These are phyloP conservation scores for Muscidifurax raptorellus DNA, from an alignment of 1,140 invertebrate species.

Conservation along the genomic window DNA sequence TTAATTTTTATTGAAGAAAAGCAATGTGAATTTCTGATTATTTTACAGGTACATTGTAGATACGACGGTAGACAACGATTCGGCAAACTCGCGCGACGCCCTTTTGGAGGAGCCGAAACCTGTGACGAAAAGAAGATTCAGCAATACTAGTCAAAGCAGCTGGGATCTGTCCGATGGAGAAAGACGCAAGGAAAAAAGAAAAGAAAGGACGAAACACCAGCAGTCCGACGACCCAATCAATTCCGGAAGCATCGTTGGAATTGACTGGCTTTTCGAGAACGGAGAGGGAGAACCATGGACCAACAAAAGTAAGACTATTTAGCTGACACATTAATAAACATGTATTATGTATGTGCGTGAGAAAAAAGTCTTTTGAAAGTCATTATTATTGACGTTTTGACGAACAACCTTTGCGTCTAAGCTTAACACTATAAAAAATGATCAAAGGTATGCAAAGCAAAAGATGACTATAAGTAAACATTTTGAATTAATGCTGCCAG, in stretches of 20 bases:
- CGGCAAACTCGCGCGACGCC: slow-evolving; percentile 71
- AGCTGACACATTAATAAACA: not conserved
- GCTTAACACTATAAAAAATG: not conserved
- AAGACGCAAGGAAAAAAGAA: slow-evolving; percentile 61
- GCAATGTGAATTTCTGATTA: slow-evolving; percentile 28
- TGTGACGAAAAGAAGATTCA: slow-evolving; percentile 64
- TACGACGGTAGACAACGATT: slow-evolving; percentile 66
- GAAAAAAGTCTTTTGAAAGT: too few relatives aligned
- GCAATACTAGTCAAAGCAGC: slow-evolving; percentile 72
- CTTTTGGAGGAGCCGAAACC: slow-evolving; percentile 68
- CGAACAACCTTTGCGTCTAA: too few relatives aligned
- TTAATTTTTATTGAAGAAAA: slow-evolving; percentile 3
- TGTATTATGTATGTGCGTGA: too few relatives aligned
- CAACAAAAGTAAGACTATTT: slow-evolving; percentile 72
- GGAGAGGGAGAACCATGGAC: slow-evolving; percentile 68
- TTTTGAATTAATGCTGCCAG: slow-evolving; percentile 70
- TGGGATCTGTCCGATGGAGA: slow-evolving; percentile 70
- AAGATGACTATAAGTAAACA: slow-evolving; percentile 27
- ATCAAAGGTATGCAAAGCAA: not conserved
- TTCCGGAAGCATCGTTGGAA: slow-evolving; percentile 71
- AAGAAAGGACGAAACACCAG: slow-evolving; percentile 61
- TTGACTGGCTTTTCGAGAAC: slow-evolving; percentile 77
- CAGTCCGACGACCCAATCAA: slow-evolving; percentile 68
- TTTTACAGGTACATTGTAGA: slow-evolving; percentile 68
- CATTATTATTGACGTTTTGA: too few relatives aligned